Conservation (phyloP, 2,797 vertebrate species). For the Paedocypris micromegethes region DNA sequence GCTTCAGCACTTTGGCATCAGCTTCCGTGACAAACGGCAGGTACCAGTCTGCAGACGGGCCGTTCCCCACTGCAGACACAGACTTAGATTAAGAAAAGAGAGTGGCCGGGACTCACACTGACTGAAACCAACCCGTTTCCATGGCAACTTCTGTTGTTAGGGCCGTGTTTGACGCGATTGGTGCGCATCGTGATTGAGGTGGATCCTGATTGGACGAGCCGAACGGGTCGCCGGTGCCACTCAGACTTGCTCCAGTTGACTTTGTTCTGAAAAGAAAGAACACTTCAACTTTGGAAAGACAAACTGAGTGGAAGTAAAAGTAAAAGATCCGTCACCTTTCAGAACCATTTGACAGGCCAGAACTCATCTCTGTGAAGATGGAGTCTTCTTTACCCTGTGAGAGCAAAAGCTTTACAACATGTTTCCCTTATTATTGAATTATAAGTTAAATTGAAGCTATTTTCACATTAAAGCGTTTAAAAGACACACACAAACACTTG, state of each 20-base stretch:
- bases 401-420: not conserved
- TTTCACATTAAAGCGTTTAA: no score
- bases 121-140: not conserved
- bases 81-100: constrained; percentile 40
- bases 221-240: no score
- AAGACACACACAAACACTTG: no score
- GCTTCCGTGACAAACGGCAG: constrained; percentile 75
- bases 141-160: not conserved
- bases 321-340: constrained; percentile 8
- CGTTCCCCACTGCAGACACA: constrained; percentile 63
- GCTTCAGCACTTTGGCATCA: constrained; percentile 80
- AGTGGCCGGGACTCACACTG: not conserved
- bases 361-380: not conserved
- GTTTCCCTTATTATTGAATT: not conserved
- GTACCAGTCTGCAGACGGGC: constrained; percentile 77
- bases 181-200: no score
- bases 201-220: no score
- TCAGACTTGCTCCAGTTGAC: no score
- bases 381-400: constrained; percentile 33
- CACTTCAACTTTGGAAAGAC: not conserved
- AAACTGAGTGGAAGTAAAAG: no score
- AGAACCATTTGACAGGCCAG: not conserved
- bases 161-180: not conserved
- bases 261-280: no score
- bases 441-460: no score